Evolutionary conservation across 2,888 invertebrate species (phyloP), one percentile per base, ranked within the genome.

Genomic region (Sesia apiformis): DNA sequence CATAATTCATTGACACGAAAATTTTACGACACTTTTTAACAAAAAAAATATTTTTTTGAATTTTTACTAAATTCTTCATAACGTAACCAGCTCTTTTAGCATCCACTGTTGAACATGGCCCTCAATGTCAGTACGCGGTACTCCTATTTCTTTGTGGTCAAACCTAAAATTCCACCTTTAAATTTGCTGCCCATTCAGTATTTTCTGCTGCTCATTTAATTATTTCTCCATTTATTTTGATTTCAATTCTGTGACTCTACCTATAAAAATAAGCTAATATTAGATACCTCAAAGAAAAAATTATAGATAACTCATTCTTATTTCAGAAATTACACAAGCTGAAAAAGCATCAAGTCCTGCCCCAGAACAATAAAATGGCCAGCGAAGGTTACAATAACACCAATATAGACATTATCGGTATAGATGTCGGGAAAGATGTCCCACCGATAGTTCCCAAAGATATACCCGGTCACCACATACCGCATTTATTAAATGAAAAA

Each of bases 281-380:
- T 46, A 3, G 8, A 46, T 3, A 8, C 6, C 8, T 3, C 7
- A 43, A n/a, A 43, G 6, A 43, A n/a, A 7, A n/a, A 8, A 43
- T 43, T 46, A 41, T n/a, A 1, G 3, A 8, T 46, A n/a, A 4
- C 4, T 46, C 4, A 3, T 46, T 8, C 39, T 46, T 56, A 8
- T 85, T 85, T 43, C 81, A 89, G 88, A 87, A 81, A 76, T 53
- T 76, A 42, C 88, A 89, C 61, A 85, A 81, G 65, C 50, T 75
- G 49, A 84, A 81, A 59, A 88, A 88, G 54, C 88, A 89, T 59
- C 76, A 78, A 61, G 63, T 78, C 4, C 52, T 61, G 0, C 38
- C 63, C 5, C 70, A 70, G 41, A 62, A 59, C 40, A 41, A 61
- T 0, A 77, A 76, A 61, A 56, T 62, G n/a, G 77, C 71, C 59